Evolutionary conservation across 2,797 vertebrate genomes (phyloP), one percentile per base, ranked within the genome.

Genomic region (Lophius americanus): DNA sequence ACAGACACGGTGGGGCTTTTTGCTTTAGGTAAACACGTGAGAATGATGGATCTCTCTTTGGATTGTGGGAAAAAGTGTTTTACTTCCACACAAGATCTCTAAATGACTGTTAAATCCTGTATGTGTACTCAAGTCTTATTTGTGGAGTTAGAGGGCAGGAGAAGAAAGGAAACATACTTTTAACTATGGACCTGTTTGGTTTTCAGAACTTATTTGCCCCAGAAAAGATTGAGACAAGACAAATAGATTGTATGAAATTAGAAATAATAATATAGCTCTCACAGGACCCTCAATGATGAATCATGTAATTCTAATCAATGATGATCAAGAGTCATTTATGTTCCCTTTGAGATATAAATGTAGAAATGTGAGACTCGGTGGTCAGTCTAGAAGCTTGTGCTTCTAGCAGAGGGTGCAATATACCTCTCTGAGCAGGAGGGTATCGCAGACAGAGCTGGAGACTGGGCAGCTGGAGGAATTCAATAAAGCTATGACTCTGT

Each of bases 61-160:
- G 88, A 85, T 90, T 93, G 92, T 91, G 88, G 89, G 88, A 92
- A 91, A 92, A 92, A 88, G 87, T 94, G 91, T 93, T 93, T 94
- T 88, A 93, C 88, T 93, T 94, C 93, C 92, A 92, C 93, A 94
- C 91, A 91, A 90, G 72, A 70, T 76, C 85, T 92, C 91, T 88
- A 93, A 94, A 89, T 64, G 85, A 75, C 90, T 87, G 89, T 92
- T 93, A 92, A 93, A 91, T 81, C 60, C 80, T 65, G 44, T 64
- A 70, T 85, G 83, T 91, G 83, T 86, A 83, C 84, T 85, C 84
- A 88, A 75, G 76, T 88, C 84, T 78, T 81, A 73, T 68, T 75
- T 54, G 78, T 85, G 56, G 51, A 63, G 55, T 14, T 6, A 76
- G 33, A 60, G 57, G 35, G 78, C 73, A 76, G 73, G 6, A 54